Percentiles rank a stretch among this genome's conserved stretches.
Conservation (phyloP, 1,140 invertebrate species). For the Globodera ellingtonae region DNA sequence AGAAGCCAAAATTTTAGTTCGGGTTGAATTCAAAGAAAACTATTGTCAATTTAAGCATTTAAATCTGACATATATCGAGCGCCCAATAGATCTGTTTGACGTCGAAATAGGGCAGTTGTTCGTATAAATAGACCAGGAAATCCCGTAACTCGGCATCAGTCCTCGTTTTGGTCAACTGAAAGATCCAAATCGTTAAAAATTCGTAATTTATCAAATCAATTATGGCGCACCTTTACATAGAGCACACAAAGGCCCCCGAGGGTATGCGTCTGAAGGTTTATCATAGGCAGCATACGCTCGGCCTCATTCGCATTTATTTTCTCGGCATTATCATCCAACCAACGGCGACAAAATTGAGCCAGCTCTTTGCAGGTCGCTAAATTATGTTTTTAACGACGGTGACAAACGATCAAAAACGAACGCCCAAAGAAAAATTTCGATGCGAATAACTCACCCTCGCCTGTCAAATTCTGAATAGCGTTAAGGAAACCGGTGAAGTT, state of each 20-base stretch:
- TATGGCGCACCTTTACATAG: conserved; percentile 20
- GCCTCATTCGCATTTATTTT: conserved; percentile 24
- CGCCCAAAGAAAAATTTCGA: not conserved
- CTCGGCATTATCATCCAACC: conserved; percentile 35
- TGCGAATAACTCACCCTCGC: conserved; percentile 16
- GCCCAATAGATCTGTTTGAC: conserved; percentile 35
- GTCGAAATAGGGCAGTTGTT: conserved; percentile 25
- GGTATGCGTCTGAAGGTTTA: conserved; percentile 20
- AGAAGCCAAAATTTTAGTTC: not conserved
- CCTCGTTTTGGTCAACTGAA: conserved; percentile 33
- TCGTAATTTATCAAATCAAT: not conserved
- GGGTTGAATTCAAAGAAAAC: not conserved
- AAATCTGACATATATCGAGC: conserved; percentile 39
- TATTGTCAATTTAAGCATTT: conserved; percentile 10
- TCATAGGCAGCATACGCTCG: conserved; percentile 23
- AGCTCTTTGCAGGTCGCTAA: conserved; percentile 35
- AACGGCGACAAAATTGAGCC: conserved; percentile 38
- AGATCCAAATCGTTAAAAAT: too few species aligned
- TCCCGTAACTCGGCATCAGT: conserved; percentile 29
- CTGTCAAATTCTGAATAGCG: conserved; percentile 37
- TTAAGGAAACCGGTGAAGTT: conserved; percentile 26
- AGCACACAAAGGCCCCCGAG: conserved; percentile 31
- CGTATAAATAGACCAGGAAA: conserved; percentile 24
- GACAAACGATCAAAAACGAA: not conserved
- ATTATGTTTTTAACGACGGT: not conserved